Evolutionary conservation across 1,140 invertebrate genomes (phyloP), one percentile per base, ranked within the genome.

Genomic region (Atopsyche davidsoni): DNA sequence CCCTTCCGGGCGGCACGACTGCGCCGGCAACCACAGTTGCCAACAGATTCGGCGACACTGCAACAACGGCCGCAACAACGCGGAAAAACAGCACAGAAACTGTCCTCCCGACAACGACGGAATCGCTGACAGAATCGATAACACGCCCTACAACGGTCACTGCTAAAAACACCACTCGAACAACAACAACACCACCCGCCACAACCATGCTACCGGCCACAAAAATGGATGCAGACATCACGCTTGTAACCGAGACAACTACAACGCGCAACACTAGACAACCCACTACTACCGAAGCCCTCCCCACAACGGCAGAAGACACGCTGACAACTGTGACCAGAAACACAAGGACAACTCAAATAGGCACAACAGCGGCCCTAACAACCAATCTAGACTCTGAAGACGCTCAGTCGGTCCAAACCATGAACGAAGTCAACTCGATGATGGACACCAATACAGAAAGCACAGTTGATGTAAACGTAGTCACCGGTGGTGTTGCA

Each of bases 151-250:
- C 53, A 14, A 16, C 24, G 17, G 59, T 63, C 19, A 64, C 59
- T 22, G 46, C 49, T 6, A 52, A 60, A 14, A 61, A 53, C 13
- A 51, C 57, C 2, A 53, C 56, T 38, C 46, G 55, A 1, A 13
- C 40, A 39, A 10, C 32, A 21, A 24, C 25, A 38, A 16, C 22
- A 9, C 23, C 36, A n/a, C 32, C 39, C 13, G 49, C 62, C 41
- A 61, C 66, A 16, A 55, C 61, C 11, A 43, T 61, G 41, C 36
- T 60, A 14, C 55, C 62, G 36, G 53, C 56, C 40, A 49, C 43
- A 18, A 61, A 63, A 34, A 36, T 40, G 2, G 14, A 25, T n/a
- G 45, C 47, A 4, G 21, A 35, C 18, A 24, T 22, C 7, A 35
- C 25, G 14, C 18, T 55, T 6, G 23, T 23, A 21, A 54, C 47